A percentile compares a stretch with the other conserved stretches of the same genome.
These are phyloP conservation scores for Danio tinwini DNA, from an alignment of 2,797 vertebrate genomes.

Conservation along the genomic window DNA sequence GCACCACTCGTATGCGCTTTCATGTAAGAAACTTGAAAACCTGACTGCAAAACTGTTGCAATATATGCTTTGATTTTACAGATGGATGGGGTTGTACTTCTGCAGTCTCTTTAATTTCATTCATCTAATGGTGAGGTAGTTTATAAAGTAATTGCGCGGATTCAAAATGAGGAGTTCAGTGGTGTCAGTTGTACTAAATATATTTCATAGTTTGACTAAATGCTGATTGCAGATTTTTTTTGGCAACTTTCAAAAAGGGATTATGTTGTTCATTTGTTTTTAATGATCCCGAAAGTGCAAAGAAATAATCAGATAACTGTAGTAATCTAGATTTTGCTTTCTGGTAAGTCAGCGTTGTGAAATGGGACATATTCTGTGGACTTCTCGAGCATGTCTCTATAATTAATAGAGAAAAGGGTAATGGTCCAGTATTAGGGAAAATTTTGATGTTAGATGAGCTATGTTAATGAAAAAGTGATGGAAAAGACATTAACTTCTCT, in stretches of 20 bases:
- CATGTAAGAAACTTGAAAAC: conserved; percentile 1
- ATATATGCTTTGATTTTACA: conserved; percentile 11
- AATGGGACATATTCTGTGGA: conserved; percentile 18
- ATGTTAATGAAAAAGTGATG: conserved; percentile 48
- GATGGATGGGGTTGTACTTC: not conserved
- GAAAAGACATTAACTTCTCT: conserved; percentile 46
- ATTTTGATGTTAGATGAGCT: conserved; percentile 43
- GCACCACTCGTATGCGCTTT: conserved; percentile 39
- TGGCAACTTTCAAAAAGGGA: not conserved
- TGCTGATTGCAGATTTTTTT: conserved; percentile 10
- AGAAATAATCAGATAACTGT: conserved; percentile 11
- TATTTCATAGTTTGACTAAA: conserved; percentile 13
- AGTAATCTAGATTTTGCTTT: conserved; percentile 13
- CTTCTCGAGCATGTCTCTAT: conserved; percentile 30
- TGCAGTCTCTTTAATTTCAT: not conserved
- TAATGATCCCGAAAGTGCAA: not conserved
- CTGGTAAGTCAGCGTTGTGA: conserved; percentile 31
- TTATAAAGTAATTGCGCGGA: conserved; percentile 1
- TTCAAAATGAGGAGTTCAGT: conserved; percentile 6
- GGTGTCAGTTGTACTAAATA: conserved; percentile 16
- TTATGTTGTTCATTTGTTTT: conserved; percentile 10
- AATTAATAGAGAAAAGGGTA: conserved; percentile 47
- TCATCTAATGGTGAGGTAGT: not conserved
- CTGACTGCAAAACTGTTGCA: conserved; percentile 1
- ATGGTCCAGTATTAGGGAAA: conserved; percentile 38